phyloP scores from a whole-genome alignment of 2,888 invertebrate genomes.

The Aricia artaxerxes region DNA sequence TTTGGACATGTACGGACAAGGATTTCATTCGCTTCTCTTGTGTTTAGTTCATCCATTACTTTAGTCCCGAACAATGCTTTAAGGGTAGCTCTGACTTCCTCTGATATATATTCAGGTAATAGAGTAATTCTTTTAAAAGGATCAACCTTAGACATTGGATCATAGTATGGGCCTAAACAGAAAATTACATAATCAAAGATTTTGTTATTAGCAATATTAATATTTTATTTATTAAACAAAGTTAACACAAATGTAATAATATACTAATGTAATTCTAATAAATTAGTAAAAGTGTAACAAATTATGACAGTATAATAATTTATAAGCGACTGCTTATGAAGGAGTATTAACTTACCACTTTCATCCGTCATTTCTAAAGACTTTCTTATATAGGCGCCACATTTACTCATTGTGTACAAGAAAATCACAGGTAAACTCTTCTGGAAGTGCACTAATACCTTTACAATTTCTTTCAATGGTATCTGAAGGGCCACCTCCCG shows the following conservation, averaged over 20 bases:
- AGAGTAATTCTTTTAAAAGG: constrained; percentile 88
- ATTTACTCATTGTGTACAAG: constrained; percentile 85
- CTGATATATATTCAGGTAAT: constrained; percentile 84
- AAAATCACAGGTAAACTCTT: constrained; percentile 89
- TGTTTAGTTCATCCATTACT: constrained; percentile 85
- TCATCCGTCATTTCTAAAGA: constrained; percentile 85
- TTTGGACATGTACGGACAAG: constrained; percentile 87
- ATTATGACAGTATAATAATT: no score
- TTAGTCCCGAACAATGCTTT: constrained; percentile 82
- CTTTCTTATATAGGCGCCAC: constrained; percentile 85
- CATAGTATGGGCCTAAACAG: constrained; percentile 76
- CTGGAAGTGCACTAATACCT: constrained; percentile 88
- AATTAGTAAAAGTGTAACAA: no score
- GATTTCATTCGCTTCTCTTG: constrained; percentile 90
- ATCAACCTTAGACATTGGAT: constrained; percentile 83
- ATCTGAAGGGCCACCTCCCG: constrained; percentile 83
- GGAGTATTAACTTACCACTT: constrained; percentile 53
- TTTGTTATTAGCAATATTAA: no score
- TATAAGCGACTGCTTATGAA: constrained; percentile 19
- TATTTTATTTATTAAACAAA: no score
- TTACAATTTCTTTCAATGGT: constrained; percentile 85
- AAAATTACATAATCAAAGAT: no score
- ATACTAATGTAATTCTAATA: no score
- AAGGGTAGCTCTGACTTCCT: constrained; percentile 83
- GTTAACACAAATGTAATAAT: no score